Conservation (phyloP, 2,797 vertebrate species). For the Microctenopoma lineatum region DNA sequence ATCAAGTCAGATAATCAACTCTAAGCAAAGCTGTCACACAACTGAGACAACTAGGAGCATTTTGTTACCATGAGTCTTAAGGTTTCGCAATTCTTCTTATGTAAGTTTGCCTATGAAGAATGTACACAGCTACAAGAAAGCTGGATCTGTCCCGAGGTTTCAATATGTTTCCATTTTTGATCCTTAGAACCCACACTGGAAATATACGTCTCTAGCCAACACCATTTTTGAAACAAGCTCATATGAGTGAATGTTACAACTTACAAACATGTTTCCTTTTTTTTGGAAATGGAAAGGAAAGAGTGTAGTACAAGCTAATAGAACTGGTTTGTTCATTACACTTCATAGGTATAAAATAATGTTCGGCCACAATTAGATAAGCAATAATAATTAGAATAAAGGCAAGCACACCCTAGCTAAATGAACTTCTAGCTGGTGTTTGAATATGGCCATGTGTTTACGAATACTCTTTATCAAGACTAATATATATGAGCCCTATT, state of each 20-base stretch:
- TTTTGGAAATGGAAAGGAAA: constrained; percentile 65
- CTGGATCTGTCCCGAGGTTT: constrained; percentile 67
- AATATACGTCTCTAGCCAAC: constrained; percentile 71
- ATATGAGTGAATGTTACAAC: constrained; percentile 72
- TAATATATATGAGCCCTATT: constrained; percentile 38
- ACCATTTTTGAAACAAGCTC: constrained; percentile 73
- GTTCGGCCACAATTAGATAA: background rate
- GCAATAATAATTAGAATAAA: background rate
- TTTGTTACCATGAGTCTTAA: constrained; percentile 46
- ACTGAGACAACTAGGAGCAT: constrained; percentile 36
- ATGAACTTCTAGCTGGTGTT: background rate
- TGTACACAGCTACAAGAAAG: constrained; percentile 74
- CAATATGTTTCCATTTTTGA: constrained; percentile 80
- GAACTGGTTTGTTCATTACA: background rate
- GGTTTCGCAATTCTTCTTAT: constrained; percentile 69
- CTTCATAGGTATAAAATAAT: constrained; percentile 7
- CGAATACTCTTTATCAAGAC: constrained; percentile 21
- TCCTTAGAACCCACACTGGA: constrained; percentile 77
- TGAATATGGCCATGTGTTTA: constrained; percentile 6
- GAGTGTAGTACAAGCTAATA: constrained; percentile 17
- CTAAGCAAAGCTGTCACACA: background rate
- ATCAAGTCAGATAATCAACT: constrained; percentile 20
- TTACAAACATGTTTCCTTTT: constrained; percentile 69
- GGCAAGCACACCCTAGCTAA: background rate
- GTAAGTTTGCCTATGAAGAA: constrained; percentile 72